Conservation (phyloP, 2,113 vertebrate genomes). For the Plectropomus leopardus region DNA sequence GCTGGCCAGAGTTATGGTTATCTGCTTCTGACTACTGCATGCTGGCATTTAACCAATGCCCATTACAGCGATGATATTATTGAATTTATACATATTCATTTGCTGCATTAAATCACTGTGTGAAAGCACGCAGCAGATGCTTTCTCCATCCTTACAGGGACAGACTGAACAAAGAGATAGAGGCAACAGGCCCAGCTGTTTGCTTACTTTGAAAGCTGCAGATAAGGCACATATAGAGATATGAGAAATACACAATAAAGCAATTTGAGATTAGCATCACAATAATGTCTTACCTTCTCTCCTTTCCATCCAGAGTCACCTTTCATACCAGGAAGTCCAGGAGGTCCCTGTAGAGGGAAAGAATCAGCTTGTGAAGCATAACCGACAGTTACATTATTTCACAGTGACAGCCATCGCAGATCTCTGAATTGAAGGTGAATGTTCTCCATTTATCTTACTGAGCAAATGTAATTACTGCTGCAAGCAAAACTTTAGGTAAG, state of each 20-base stretch:
- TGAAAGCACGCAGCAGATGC: conserved; percentile 26
- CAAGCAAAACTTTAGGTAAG: neutral
- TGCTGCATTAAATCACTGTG: conserved; percentile 55
- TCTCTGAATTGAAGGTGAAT: conserved; percentile 4
- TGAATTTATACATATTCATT: conserved; percentile 72
- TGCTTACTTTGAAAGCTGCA: conserved; percentile 53
- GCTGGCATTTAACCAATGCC: conserved; percentile 67
- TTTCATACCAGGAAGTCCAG: conserved; percentile 96
- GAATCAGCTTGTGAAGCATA: conserved; percentile 43
- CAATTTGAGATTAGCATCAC: conserved; percentile 73
- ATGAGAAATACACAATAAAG: conserved; percentile 67
- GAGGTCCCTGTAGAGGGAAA: conserved; percentile 88
- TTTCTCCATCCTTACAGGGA: conserved; percentile 32
- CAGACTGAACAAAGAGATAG: conserved; percentile 36
- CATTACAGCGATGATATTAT: conserved; percentile 64
- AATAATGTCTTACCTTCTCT: conserved; percentile 91
- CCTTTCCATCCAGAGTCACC: conserved; percentile 96
- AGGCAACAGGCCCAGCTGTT: conserved; percentile 43
- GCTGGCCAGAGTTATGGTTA: conserved; percentile 58
- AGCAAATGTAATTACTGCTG: neutral
- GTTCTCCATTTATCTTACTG: neutral
- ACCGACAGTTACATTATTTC: conserved; percentile 17
- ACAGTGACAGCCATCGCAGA: conserved; percentile 23
- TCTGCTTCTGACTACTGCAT: conserved; percentile 59
- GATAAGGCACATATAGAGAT: conserved; percentile 65